Evolutionary conservation across 1,140 invertebrate species (phyloP), one percentile per base, ranked within the genome.

Genomic region (Trypoxylus dichotomus): DNA sequence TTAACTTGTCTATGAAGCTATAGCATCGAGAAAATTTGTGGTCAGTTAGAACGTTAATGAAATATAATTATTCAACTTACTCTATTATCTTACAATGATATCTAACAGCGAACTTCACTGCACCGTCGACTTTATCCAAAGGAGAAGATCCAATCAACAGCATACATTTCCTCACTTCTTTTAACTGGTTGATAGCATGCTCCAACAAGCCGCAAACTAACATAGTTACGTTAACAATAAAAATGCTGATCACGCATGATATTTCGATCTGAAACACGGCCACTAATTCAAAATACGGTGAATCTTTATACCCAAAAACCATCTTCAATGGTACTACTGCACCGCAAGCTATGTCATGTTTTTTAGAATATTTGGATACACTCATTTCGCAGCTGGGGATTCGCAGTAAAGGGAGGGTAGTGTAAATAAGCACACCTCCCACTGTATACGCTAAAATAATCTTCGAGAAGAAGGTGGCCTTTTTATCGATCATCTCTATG

Each of bases 181-280:
- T 77, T 7, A 84, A 43, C 54, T 83, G 81, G 43, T 79, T 72
- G 7, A 80, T 78, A 15, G 80, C 79, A 58, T 84, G 81, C 76
- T 81, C 83, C 11, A 83, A 74, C 25, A 84, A 77, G 25, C 82
- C 82, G 47, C 80, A 82, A 8, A 84, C 41, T 6, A 82, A 68
- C 82, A 83, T 82, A 0, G 83, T 82, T 1, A 83, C 21, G 15
- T 76, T 77, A 72, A 84, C 71, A 10, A 84, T 81, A n/a, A 82
- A 74, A 3, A 83, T 42, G 21, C 80, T 79, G 3, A 78, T 79
- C 0, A 27, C 2, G 2, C 37, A n/a, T 0, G 41, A 37, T n/a
- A 25, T 42, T 6, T 21, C 13, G 2, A 75, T 43, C 15, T 75
- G 74, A 3, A 41, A n/a, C 3, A 54, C 19, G 2, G 15, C 42